phyloP scores from a whole-genome alignment of 23 tunicate species.

The Botrylloides violaceus region DNA sequence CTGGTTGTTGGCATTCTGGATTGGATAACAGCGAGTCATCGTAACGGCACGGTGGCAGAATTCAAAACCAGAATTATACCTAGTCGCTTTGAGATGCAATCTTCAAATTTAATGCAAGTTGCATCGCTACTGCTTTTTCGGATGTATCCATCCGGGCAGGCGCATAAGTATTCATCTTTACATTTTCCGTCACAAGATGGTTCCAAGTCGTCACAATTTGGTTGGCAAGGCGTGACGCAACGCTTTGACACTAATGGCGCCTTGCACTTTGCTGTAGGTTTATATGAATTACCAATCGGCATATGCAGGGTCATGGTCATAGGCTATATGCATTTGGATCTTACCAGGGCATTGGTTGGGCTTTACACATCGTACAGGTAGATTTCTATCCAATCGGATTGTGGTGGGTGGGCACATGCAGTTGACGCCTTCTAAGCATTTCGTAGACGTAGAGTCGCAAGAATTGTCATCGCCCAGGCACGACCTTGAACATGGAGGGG shows the following conservation, averaged over 20 bases:
- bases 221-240: constrained; percentile 8
- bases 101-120: constrained; percentile 7
- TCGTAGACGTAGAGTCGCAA: background rate
- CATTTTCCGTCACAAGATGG: constrained; percentile 11
- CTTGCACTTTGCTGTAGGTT: constrained; percentile 1
- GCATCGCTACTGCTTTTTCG: background rate
- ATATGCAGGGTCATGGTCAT: too few relatives aligned
- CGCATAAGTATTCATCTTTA: background rate
- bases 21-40: too few relatives aligned
- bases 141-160: constrained; percentile 4
- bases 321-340: too few relatives aligned
- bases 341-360: constrained; percentile 3
- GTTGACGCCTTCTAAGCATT: background rate
- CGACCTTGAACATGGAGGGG: background rate
- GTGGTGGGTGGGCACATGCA: constrained; percentile 2
- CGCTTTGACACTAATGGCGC: background rate
- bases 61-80: background rate
- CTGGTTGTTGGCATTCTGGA: background rate
- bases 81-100: background rate
- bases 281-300: background rate
- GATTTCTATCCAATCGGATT: background rate
- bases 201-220: constrained; percentile 10
- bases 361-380: background rate
- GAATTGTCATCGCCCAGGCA: background rate
- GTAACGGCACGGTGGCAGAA: too few relatives aligned